Evolutionary conservation across 2,888 invertebrate species (phyloP).

Genomic region (Drosophila histrio): DNA sequence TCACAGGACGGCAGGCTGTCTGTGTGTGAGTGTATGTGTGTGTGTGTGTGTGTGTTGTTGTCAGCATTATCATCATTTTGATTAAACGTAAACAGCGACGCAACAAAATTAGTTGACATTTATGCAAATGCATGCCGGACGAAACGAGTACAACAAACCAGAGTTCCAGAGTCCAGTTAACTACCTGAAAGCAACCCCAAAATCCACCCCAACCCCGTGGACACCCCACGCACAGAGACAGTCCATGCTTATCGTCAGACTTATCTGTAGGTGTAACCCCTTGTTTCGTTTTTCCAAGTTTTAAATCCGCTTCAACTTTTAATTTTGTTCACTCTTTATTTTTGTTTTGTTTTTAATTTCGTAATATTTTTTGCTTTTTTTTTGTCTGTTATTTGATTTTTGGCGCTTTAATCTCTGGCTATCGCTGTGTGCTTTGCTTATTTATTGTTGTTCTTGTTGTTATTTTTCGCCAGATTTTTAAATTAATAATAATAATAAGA

Average conservation of each 20-base stretch:
- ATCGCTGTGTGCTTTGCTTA: slow-evolving; percentile 26
- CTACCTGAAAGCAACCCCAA: not conserved
- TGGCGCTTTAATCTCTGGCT: slow-evolving; percentile 55
- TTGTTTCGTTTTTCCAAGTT: slow-evolving; percentile 43
- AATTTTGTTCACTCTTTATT: slow-evolving; percentile 1
- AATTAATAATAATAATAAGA: slow-evolving; percentile 68
- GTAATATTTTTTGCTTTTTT: slow-evolving; percentile 5
- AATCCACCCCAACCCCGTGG: not conserved
- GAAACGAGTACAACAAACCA: slow-evolving; percentile 7
- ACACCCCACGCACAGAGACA: not conserved
- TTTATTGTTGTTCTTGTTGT: not conserved
- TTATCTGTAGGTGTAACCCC: slow-evolving; percentile 54
- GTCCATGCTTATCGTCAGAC: slow-evolving; percentile 47
- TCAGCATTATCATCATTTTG: slow-evolving; percentile 66
- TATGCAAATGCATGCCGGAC: slow-evolving; percentile 75
- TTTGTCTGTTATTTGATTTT: slow-evolving; percentile 56
- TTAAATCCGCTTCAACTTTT: slow-evolving; percentile 34
- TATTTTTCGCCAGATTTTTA: slow-evolving; percentile 18
- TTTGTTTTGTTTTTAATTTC: slow-evolving; percentile 20
- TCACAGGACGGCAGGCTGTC: not conserved
- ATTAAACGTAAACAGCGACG: slow-evolving; percentile 76
- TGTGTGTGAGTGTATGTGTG: slow-evolving; percentile 9
- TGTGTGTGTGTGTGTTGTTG: slow-evolving; percentile 31
- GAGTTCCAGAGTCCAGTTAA: not conserved
- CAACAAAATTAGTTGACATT: slow-evolving; percentile 75